Evolutionary conservation across 2,888 invertebrate species (phyloP).

Genomic region (Lamellibrachia satsuma): DNA sequence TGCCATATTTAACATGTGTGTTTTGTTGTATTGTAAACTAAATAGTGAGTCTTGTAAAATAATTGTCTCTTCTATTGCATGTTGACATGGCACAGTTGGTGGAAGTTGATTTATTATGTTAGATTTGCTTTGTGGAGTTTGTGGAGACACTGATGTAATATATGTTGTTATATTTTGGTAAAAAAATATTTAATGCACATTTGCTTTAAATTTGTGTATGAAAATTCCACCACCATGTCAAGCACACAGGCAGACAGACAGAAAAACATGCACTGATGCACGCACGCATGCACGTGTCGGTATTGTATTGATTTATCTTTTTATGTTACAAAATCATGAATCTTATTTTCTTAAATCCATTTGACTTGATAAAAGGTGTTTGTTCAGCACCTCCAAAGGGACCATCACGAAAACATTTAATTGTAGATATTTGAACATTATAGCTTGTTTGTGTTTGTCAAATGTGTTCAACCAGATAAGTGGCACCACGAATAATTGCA

Average conservation of each 20-base stretch:
- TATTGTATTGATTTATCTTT: background rate
- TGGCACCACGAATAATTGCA: background rate
- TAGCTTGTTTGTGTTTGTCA: background rate
- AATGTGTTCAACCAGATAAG: conserved; percentile 3
- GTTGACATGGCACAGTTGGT: background rate
- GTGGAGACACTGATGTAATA: background rate
- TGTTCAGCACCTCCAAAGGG: background rate
- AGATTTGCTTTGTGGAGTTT: background rate
- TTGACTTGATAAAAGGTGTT: background rate
- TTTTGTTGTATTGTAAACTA: background rate
- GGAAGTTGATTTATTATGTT: background rate
- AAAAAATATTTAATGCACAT: background rate
- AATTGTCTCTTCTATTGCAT: background rate
- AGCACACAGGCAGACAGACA: too few relatives aligned
- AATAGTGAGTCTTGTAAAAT: background rate
- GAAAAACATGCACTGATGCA: too few relatives aligned
- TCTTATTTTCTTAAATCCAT: too few relatives aligned
- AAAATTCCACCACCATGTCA: background rate
- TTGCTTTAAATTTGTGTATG: background rate
- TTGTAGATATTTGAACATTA: background rate
- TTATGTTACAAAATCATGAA: background rate
- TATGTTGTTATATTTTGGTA: background rate
- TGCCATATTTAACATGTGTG: background rate
- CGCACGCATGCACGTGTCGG: background rate
- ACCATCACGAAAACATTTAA: background rate